Evolutionary conservation across 2,888 invertebrate genomes (phyloP).

Genomic region (Parnassius mnemosyne): DNA sequence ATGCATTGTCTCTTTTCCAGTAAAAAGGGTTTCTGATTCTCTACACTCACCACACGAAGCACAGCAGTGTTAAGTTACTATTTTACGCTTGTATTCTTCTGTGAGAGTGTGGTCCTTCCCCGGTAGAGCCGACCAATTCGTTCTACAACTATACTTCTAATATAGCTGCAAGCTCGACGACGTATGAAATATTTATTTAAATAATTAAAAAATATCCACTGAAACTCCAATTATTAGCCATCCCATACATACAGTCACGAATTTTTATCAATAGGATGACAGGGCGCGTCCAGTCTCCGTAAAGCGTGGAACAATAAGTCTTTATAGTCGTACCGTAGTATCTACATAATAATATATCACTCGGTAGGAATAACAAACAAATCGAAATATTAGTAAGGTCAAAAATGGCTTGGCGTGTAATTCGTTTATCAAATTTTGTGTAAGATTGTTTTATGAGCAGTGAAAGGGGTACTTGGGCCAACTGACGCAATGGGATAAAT

Average conservation of each 20-base stretch:
- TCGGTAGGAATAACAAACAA: slow-evolving; percentile 21
- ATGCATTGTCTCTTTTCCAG: no score
- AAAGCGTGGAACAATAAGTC: slow-evolving; percentile 35
- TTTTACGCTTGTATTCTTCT: no score
- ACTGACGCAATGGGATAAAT: slow-evolving; percentile 15
- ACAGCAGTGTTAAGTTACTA: no score
- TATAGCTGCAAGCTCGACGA: no score
- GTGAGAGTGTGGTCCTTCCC: no score
- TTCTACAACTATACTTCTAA: no score
- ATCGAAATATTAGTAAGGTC: slow-evolving; percentile 15
- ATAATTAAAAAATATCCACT: slow-evolving; percentile 15
- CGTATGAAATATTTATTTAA: no score
- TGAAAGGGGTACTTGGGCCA: slow-evolving; percentile 13
- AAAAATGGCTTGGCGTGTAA: slow-evolving; percentile 14
- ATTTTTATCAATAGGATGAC: slow-evolving; percentile 37
- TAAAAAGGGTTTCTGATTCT: no score
- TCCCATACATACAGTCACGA: slow-evolving; percentile 31
- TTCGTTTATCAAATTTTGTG: slow-evolving; percentile 19
- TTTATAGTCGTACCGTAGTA: slow-evolving; percentile 30
- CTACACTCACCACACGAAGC: no score
- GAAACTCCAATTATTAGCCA: slow-evolving; percentile 16
- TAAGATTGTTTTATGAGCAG: slow-evolving; percentile 25
- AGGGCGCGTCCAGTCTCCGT: slow-evolving; percentile 34
- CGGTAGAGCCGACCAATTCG: no score
- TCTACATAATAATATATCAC: slow-evolving; percentile 25